Percentiles rank a stretch among this genome's conserved stretches.
phyloP scores from a whole-genome alignment of 2,113 vertebrate genomes.

The Dicentrarchus labrax region DNA sequence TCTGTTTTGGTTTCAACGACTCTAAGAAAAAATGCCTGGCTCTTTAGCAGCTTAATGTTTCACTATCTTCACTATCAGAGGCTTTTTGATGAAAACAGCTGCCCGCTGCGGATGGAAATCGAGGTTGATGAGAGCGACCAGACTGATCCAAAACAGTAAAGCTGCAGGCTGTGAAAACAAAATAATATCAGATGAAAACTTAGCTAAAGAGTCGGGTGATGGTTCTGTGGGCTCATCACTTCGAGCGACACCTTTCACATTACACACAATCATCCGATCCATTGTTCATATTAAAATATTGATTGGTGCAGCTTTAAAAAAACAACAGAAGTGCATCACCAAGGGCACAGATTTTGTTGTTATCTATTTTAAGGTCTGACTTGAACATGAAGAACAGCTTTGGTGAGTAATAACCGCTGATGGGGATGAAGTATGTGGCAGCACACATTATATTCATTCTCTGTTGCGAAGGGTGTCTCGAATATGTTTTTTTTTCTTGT shows the following conservation, averaged over 20 bases:
- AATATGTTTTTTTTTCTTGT: constrained; percentile 39
- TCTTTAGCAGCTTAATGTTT: background rate
- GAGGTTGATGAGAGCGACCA: background rate
- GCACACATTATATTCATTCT: constrained; percentile 45
- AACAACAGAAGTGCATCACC: background rate
- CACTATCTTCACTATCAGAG: background rate
- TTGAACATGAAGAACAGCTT: constrained; percentile 25
- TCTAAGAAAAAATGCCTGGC: too few relatives aligned
- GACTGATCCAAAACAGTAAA: background rate
- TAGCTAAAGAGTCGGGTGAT: background rate
- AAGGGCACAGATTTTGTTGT: background rate
- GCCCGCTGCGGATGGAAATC: background rate
- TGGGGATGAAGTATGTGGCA: background rate
- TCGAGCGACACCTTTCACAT: background rate
- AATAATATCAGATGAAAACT: background rate
- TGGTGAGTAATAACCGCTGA: constrained; percentile 26
- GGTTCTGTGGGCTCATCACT: background rate
- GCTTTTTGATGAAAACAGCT: background rate
- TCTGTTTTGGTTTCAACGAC: background rate
- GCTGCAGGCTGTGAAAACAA: background rate
- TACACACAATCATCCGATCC: background rate
- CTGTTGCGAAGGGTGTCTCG: constrained; percentile 23
- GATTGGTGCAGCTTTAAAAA: background rate
- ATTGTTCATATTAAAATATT: constrained; percentile 2
- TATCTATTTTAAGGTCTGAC: background rate